Evolutionary conservation across 2,888 invertebrate genomes (phyloP).

Genomic region (Lochmaea capreae): DNA sequence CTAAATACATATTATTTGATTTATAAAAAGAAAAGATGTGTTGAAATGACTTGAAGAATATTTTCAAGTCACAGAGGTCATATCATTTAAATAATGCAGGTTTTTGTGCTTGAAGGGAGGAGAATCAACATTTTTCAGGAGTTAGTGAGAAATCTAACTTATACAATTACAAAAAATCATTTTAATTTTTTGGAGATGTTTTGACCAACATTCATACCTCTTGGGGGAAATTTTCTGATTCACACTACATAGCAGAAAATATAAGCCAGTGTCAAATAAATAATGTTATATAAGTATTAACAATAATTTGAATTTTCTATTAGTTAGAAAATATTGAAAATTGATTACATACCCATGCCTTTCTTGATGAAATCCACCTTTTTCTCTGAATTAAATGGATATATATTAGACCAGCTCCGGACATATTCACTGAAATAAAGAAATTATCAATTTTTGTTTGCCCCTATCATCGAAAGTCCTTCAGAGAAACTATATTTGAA

Average conservation of each 20-base stretch:
- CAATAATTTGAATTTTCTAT: neutral
- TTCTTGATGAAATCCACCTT: conserved; percentile 86
- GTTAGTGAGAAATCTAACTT: no score
- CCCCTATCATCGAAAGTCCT: no score
- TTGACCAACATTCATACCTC: no score
- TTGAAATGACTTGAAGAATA: no score
- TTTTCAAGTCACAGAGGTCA: no score
- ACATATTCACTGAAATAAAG: conserved; percentile 77
- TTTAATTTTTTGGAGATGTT: no score
- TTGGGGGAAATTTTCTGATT: neutral
- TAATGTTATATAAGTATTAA: neutral
- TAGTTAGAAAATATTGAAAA: neutral
- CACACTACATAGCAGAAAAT: neutral
- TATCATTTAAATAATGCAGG: no score
- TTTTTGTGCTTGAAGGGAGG: no score
- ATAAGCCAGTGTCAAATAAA: neutral
- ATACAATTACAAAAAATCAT: no score
- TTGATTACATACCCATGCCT: conserved; percentile 76
- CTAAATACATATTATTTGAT: no score
- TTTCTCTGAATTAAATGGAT: conserved; percentile 80
- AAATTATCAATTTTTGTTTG: neutral
- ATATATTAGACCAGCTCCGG: conserved; percentile 77
- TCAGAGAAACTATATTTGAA: conserved; percentile 18
- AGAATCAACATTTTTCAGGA: no score
- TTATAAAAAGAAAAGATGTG: no score